A percentile compares a stretch with the other conserved stretches of the same genome.
Evolutionary conservation across 2,113 vertebrate genomes (phyloP).

Genomic region (Platanista minor): DNA sequence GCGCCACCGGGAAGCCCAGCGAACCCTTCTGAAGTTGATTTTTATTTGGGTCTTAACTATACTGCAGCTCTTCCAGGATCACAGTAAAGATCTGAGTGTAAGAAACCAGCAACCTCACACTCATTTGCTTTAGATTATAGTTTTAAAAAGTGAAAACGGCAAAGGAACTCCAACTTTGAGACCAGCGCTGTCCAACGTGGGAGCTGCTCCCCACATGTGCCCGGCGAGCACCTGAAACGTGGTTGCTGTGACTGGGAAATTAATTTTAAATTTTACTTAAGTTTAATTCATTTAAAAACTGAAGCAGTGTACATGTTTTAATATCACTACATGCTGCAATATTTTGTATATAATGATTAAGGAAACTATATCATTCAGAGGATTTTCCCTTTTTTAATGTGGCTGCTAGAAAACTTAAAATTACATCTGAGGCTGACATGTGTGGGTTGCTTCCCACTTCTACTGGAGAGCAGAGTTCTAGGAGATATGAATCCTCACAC

Average conservation of each 20-base stretch:
- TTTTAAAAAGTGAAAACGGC: neutral
- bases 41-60: conserved; percentile 17
- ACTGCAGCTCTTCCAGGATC: neutral
- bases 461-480: neutral
- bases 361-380: neutral
- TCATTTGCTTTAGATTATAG: neutral
- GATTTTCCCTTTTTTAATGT: neutral
- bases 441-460: neutral
- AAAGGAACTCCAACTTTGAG: neutral
- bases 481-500: neutral
- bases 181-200: neutral
- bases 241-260: neutral
- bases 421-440: neutral
- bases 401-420: neutral
- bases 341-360: neutral
- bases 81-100: neutral
- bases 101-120: neutral
- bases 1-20: too few species aligned
- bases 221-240: neutral
- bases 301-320: neutral
- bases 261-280: neutral
- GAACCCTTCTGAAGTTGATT: neutral
- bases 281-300: neutral
- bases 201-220: neutral
- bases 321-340: neutral